Percentiles rank a stretch among this genome's conserved stretches.
These are phyloP conservation scores for Erpornis zantholeuca DNA, from an alignment of 2,113 vertebrate genomes.

Conservation along the genomic window DNA sequence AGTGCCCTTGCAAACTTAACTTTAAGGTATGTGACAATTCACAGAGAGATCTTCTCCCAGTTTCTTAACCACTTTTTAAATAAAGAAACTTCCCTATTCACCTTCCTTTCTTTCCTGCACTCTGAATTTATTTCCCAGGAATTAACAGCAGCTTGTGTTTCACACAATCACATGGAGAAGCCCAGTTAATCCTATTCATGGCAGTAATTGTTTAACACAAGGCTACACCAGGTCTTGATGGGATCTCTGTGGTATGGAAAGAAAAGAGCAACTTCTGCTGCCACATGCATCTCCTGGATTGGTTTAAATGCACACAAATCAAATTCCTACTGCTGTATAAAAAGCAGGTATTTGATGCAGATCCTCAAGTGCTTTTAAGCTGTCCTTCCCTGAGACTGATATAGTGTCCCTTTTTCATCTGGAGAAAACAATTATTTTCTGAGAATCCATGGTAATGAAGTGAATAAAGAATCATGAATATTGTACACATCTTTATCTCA, in stretches of 20 bases:
- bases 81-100: neutral
- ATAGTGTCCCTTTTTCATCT: neutral
- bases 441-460: conserved; percentile 33
- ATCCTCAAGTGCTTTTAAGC: neutral
- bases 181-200: neutral
- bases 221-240: rapidly evolving
- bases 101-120: neutral
- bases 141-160: neutral
- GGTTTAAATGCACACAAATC: neutral
- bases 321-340: neutral
- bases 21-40: neutral
- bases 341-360: neutral
- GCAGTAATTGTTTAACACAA: neutral
- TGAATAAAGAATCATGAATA: neutral
- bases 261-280: neutral
- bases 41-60: neutral
- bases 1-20: neutral
- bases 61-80: neutral
- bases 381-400: neutral
- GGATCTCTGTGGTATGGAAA: neutral
- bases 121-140: neutral
- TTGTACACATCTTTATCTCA: neutral
- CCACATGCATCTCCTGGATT: neutral
- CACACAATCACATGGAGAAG: neutral
- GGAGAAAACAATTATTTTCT: conserved; percentile 31